Base-by-base conservation (phyloP, 2,888 invertebrate species). In the Nycteola revayana region DNA sequence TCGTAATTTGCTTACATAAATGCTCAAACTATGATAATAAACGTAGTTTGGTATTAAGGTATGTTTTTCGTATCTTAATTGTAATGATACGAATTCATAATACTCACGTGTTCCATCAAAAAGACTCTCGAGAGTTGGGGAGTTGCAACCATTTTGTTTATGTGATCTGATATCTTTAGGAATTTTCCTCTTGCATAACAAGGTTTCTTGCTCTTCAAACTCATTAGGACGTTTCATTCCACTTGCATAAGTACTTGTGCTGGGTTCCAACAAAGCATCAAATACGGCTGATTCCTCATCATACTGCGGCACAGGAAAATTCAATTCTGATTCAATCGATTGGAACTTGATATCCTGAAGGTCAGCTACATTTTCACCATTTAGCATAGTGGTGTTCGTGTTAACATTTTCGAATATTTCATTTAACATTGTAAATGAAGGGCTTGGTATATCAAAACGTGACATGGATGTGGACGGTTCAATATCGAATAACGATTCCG, bases 81-180 rank as follows among this genome's bases (percentile, higher is more conserved):
- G n/a, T n/a, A n/a, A n/a, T n/a, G n/a, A n/a, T n/a, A n/a, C n/a
- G n/a, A n/a, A n/a, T 9, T 10, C 9, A 17, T 21, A n/a, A 17
- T 20, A 28, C 71, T 63, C 37, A 74, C 74, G 36, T 17, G 51
- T 52, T 22, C 68, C 67, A 21, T 64, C 66, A n/a, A 71, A 61
- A 14, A 71, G 57, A 0, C 33, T 33, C 3, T 67, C 67, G 3
- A 71, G 43, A 1, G 46, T 41, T 1, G 50, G 41, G 7, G 57
- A 41, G 2, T 32, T 41, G 1, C 32, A 14, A 1, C 32, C 39
- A 10, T 3, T 24, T n/a, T 22, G 25, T 24, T 41, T 26, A 2
- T 28, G 32, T 35, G 43, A 36, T 23, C 26, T 33, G 2, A 9
- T 3, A 1, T 10, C 18, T 9, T 56, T 48, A 2, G 33, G 32